Conservation (phyloP, 2,797 vertebrate species). For the Ciconia nigra region DNA sequence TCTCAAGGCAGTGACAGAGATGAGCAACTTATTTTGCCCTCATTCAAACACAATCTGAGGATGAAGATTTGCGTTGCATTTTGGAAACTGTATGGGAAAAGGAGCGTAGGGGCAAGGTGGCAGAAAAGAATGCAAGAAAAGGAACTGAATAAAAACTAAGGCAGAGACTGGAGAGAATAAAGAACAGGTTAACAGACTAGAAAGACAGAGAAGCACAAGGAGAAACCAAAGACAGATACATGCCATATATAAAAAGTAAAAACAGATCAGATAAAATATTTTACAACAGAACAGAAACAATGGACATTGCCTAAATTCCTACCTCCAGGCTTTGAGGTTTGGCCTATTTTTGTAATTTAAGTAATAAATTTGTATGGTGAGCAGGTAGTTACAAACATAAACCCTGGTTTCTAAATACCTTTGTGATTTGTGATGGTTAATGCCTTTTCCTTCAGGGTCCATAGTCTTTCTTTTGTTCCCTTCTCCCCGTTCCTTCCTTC, state of each 20-base stretch:
- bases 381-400: not conserved
- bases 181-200: not conserved
- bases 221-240: not conserved
- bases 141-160: not conserved
- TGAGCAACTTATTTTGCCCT: not conserved
- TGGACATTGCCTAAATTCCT: not conserved
- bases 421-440: not conserved
- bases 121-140: not conserved
- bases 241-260: not conserved
- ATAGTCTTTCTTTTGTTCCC: not conserved
- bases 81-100: not conserved
- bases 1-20: not conserved
- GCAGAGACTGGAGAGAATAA: not conserved
- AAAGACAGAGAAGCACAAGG: not conserved
- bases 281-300: not conserved
- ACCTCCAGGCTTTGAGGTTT: not conserved
- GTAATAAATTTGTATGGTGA: not conserved
- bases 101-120: not conserved
- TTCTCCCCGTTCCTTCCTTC: not conserved
- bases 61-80: not conserved
- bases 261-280: not conserved
- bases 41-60: not conserved
- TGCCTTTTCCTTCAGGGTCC: not conserved
- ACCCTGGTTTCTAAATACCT: not conserved
- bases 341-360: not conserved